Evolutionary conservation across 2,113 vertebrate species (phyloP).

Genomic region (Heterotis niloticus): DNA sequence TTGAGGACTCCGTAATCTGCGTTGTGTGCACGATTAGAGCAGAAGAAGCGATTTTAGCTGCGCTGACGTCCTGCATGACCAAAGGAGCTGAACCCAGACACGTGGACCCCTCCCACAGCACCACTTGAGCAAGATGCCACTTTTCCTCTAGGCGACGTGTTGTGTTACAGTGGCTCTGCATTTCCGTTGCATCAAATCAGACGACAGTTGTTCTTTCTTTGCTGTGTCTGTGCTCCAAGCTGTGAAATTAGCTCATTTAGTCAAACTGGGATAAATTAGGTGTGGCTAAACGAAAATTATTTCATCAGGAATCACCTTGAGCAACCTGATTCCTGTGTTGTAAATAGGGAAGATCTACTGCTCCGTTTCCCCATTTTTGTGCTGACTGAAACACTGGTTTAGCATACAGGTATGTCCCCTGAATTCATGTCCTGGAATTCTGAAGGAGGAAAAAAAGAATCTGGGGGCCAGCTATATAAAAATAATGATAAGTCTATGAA

Average conservation of each 20-base stretch:
- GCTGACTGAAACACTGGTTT: not conserved
- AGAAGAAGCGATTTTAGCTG: not conserved
- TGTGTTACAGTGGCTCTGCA: not conserved
- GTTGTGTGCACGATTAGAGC: no score
- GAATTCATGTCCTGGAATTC: not conserved
- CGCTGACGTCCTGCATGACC: not conserved
- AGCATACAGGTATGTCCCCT: not conserved
- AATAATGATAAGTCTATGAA: no score
- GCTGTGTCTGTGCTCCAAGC: not conserved
- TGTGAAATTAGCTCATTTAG: constrained; percentile 20
- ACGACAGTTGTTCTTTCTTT: not conserved
- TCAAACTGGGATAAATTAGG: constrained; percentile 20
- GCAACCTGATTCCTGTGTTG: not conserved
- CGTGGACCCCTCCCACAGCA: no score
- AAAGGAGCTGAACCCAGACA: not conserved
- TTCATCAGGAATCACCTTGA: not conserved
- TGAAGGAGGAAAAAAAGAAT: not conserved
- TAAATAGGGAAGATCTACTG: not conserved
- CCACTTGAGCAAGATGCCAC: not conserved
- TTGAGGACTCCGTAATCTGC: no score
- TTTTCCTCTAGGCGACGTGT: not conserved
- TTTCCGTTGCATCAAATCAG: not conserved
- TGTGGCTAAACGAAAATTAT: constrained; percentile 14
- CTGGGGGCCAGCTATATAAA: not conserved
- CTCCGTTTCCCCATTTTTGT: not conserved